Conservation (phyloP, 1,140 invertebrate genomes). For the Aphis gossypii region DNA sequence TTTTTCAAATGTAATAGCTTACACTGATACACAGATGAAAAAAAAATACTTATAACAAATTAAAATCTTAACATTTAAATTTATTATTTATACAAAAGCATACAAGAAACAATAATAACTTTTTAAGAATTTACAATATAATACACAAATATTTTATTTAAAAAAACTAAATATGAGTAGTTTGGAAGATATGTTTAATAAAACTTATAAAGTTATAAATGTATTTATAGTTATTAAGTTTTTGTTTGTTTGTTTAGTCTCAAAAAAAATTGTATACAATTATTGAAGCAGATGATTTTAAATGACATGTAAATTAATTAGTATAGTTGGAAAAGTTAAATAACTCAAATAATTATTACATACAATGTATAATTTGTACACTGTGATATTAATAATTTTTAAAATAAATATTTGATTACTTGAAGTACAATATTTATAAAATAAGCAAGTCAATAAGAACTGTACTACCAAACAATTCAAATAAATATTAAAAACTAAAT, state of each 20-base stretch:
- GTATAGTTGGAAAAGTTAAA: not conserved
- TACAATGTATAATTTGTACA: not conserved
- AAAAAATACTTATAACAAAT: not conserved
- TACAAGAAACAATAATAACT: not conserved
- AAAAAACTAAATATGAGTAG: not conserved
- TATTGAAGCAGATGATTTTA: not conserved
- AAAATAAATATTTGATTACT: slow-evolving; percentile 9
- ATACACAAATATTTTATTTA: not conserved
- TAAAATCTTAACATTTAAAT: not conserved
- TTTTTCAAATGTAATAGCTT: not conserved
- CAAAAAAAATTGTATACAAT: not conserved
- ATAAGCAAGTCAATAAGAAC: not conserved
- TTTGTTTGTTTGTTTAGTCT: not conserved
- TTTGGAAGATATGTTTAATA: not conserved
- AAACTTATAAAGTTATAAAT: not conserved
- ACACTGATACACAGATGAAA: not conserved
- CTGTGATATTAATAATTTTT: not conserved
- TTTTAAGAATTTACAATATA: not conserved
- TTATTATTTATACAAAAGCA: not conserved
- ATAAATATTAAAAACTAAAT: not conserved
- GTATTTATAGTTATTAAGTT: not conserved
- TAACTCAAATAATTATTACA: not conserved
- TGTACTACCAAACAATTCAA: not conserved
- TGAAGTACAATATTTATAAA: not conserved
- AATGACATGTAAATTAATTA: not conserved